Evolutionary conservation across 1,140 invertebrate genomes (phyloP), one percentile per base, ranked within the genome.

Genomic region (Thaumatotibia leucotreta): DNA sequence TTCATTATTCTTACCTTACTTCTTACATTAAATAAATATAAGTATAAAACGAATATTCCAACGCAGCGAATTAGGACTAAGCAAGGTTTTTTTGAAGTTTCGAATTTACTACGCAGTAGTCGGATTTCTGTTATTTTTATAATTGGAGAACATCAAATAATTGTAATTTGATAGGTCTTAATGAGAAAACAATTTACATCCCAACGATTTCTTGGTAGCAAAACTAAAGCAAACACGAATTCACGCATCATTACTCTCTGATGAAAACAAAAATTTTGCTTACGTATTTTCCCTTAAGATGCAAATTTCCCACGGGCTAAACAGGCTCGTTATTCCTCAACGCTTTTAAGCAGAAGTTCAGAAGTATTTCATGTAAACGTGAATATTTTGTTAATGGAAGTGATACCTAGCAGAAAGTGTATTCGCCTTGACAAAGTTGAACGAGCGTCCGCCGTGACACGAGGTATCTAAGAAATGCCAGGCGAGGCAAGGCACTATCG

Each of bases 401-500:
- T 58, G 24, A 58, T 58, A 58, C 27, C n/a, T 58, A 58, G 23
- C 52, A 4, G 23, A 27, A 58, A 29, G 27, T 31, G 27, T 58
- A 58, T 58, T 58, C 29, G 23, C 52, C 52, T 58, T 58, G 52
- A 29, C 52, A 14, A 14, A 14, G 52, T 58, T 58, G 11, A 58
- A 29, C 52, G 24, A 58, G 24, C 50, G 22, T 54, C 23, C 22
- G 22, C 52, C n/a, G 17, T 27, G 52, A 58, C 52, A 24, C 22
- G 50, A 74, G 63, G 62, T 63, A 65, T 71, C 68, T 67, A 69
- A 70, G 76, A 70, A 70, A 70, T 61, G 73, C 61, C 61, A 72
- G 70, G 65, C 65, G 66, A 63, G 58, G 63, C 68, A 72, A 45
- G 69, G 66, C 69, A 64, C 69, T 71, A 76, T 79, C 70, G 73